A percentile compares a stretch with the other conserved stretches of the same genome.
phyloP scores from a whole-genome alignment of 2,797 vertebrate species.

The Gymnocypris eckloni region DNA sequence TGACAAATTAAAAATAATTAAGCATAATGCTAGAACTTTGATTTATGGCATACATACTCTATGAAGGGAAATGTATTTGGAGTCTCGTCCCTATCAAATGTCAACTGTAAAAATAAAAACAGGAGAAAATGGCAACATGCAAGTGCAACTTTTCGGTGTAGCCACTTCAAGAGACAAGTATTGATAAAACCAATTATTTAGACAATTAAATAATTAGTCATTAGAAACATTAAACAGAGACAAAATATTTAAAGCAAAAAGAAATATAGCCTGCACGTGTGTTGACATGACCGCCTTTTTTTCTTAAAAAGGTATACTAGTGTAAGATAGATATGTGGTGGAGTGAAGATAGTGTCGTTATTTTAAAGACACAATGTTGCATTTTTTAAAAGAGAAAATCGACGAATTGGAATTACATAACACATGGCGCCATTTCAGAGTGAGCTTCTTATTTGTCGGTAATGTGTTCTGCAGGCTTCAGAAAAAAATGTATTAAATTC shows the following conservation, averaged over 20 bases:
- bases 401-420: slow-evolving; percentile 16
- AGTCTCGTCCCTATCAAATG: background rate
- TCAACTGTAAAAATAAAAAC: background rate
- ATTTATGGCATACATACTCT: background rate
- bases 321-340: background rate
- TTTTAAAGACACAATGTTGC: background rate
- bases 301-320: background rate
- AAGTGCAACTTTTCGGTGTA: background rate
- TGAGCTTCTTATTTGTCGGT: background rate
- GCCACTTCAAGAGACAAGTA: background rate
- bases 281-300: background rate
- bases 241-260: background rate
- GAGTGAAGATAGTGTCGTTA: background rate
- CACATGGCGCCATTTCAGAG: slow-evolving; percentile 19
- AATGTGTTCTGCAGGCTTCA: background rate
- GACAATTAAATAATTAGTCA: background rate
- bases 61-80: background rate
- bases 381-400: slow-evolving; percentile 2
- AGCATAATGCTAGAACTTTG: background rate
- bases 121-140: background rate
- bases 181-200: background rate
- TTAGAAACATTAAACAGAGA: background rate
- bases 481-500: background rate
- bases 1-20: background rate
- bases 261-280: background rate